These are phyloP conservation scores for Drosophila rhopaloa DNA, from an alignment of 1,140 invertebrate genomes.

Conservation along the genomic window DNA sequence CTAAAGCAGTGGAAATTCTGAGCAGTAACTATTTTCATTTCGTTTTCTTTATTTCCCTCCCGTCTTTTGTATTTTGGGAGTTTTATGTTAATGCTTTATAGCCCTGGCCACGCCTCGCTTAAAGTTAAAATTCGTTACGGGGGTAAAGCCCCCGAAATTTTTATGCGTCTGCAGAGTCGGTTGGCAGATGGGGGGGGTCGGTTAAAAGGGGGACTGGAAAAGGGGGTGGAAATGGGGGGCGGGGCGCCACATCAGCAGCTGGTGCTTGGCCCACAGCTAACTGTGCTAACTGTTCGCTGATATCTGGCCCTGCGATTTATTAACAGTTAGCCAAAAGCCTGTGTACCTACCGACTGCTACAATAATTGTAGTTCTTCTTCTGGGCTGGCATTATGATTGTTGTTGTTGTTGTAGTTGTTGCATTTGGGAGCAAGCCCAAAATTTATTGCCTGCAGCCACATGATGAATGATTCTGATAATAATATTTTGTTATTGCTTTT, in stretches of 20 bases:
- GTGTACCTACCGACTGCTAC: slow-evolving; percentile 41
- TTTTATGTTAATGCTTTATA: slow-evolving; percentile 50
- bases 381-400: slow-evolving; percentile 41
- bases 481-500: slow-evolving; percentile 82
- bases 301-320: slow-evolving; percentile 77
- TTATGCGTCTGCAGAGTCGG: slow-evolving; percentile 16
- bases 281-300: slow-evolving; percentile 56
- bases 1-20: slow-evolving; percentile 12
- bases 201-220: neutral
- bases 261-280: slow-evolving; percentile 16
- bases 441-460: slow-evolving; percentile 83
- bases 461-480: slow-evolving; percentile 84
- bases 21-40: slow-evolving; percentile 32
- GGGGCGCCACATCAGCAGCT: slow-evolving; percentile 49
- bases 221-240: slow-evolving; percentile 6
- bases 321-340: slow-evolving; percentile 71
- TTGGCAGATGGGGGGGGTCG: neutral
- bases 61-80: slow-evolving; percentile 13
- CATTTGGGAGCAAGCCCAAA: slow-evolving; percentile 71
- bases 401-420: slow-evolving; percentile 55
- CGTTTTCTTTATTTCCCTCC: slow-evolving; percentile 1
- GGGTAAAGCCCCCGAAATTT: slow-evolving; percentile 49
- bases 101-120: slow-evolving; percentile 48
- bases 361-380: slow-evolving; percentile 44
- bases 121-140: slow-evolving; percentile 47